Conservation (phyloP, 2,113 vertebrate species). For the Melanocharis versteri region DNA sequence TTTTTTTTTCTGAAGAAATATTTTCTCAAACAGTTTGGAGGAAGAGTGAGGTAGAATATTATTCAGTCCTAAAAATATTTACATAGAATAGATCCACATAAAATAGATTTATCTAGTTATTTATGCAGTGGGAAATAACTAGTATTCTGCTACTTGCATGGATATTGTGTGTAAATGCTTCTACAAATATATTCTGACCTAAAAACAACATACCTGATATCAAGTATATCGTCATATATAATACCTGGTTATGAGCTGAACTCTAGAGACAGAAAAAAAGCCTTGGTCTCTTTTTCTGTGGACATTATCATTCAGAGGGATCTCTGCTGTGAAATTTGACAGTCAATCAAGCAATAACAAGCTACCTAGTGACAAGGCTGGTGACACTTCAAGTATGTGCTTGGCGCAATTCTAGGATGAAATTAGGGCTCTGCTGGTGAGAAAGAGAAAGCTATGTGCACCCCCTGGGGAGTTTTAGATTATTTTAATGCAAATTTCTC, state of each 20-base stretch:
- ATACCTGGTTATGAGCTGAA: neutral
- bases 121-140: neutral
- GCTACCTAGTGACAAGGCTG: neutral
- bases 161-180: neutral
- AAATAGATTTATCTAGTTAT: neutral
- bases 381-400: neutral
- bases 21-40: neutral
- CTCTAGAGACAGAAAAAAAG: neutral
- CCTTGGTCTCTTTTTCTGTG: neutral
- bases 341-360: neutral
- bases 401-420: neutral
- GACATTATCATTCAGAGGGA: neutral
- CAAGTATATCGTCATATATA: neutral
- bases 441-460: neutral
- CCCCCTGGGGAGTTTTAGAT: neutral
- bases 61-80: neutral
- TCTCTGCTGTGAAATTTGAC: constrained; percentile 11
- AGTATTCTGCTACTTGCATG: neutral
- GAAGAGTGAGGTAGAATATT: neutral
- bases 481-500: neutral
- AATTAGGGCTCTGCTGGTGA: neutral
- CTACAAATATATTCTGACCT: neutral
- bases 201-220: neutral
- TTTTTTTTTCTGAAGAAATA: neutral
- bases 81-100: neutral